Percentiles rank a stretch among this genome's conserved stretches.
These are phyloP conservation scores for Parnassius orleans DNA, from an alignment of 2,888 invertebrate species.

Conservation along the genomic window DNA sequence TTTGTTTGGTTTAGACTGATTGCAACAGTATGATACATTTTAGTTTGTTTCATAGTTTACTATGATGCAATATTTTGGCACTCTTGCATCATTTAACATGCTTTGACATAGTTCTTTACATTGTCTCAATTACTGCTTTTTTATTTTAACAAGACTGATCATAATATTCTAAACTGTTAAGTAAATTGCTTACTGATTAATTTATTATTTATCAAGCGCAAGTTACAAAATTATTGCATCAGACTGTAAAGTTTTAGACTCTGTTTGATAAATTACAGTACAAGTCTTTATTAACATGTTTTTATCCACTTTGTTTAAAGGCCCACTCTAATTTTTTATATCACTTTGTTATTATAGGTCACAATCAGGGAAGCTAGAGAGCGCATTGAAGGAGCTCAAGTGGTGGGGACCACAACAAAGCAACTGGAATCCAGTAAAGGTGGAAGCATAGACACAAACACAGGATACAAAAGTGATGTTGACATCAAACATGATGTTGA, in stretches of 20 bases:
- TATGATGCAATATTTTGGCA: neutral
- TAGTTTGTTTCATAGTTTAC: too few relatives aligned
- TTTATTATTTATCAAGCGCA: too few relatives aligned
- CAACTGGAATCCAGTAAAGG: conserved; percentile 89
- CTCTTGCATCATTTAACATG: neutral
- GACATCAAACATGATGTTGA: conserved; percentile 65
- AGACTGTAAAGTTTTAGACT: neutral
- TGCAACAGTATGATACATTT: too few relatives aligned
- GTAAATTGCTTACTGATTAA: too few relatives aligned
- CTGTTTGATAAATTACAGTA: too few relatives aligned
- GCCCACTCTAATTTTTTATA: neutral
- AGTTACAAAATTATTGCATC: conserved; percentile 6
- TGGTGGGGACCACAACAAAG: conserved; percentile 95
- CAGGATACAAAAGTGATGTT: conserved; percentile 18
- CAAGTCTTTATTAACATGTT: too few relatives aligned
- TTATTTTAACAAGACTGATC: too few relatives aligned
- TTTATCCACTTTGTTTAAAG: neutral
- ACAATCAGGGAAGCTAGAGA: conserved; percentile 62
- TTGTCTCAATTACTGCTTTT: too few relatives aligned
- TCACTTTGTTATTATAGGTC: conserved; percentile 43
- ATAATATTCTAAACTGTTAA: too few relatives aligned
- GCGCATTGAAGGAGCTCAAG: conserved; percentile 80
- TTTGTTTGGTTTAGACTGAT: too few relatives aligned
- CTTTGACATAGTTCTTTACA: neutral
- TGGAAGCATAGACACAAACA: conserved; percentile 61